Conservation (phyloP, 2,797 vertebrate genomes). For the Crypturellus tataupa region DNA sequence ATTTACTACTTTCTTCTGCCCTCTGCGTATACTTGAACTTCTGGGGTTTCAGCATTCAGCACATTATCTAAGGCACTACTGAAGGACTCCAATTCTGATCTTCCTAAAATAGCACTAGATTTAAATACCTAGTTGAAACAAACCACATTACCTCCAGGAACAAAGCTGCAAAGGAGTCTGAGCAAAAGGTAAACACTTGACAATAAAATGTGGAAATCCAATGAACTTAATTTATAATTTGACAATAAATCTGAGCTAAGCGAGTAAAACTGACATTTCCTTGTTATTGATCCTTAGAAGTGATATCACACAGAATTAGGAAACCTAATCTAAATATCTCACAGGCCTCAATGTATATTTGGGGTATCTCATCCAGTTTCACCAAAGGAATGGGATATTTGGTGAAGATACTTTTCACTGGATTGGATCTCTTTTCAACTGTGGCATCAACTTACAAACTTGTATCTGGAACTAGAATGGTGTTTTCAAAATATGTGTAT, state of each 20-base stretch:
- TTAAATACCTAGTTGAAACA: neutral
- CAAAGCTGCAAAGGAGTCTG: neutral
- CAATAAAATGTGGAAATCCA: neutral
- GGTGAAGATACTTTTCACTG: neutral
- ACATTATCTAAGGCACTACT: neutral
- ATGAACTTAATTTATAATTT: neutral
- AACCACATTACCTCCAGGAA: neutral
- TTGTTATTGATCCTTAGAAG: neutral
- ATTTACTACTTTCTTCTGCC: neutral
- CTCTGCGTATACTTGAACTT: neutral
- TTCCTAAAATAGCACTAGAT: neutral
- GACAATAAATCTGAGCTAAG: neutral
- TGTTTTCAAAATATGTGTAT: neutral
- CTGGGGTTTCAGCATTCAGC: neutral
- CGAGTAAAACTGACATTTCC: neutral
- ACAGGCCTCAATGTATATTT: neutral
- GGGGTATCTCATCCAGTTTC: neutral
- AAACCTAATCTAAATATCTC: neutral
- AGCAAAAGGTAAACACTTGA: neutral
- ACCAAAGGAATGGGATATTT: neutral
- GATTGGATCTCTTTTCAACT: rapidly evolving
- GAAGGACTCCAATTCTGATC: neutral
- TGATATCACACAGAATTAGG: neutral
- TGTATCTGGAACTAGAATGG: rapidly evolving
- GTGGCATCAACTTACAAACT: neutral